Conservation (phyloP, 2,113 vertebrate genomes). For the Blennius ocellaris region DNA sequence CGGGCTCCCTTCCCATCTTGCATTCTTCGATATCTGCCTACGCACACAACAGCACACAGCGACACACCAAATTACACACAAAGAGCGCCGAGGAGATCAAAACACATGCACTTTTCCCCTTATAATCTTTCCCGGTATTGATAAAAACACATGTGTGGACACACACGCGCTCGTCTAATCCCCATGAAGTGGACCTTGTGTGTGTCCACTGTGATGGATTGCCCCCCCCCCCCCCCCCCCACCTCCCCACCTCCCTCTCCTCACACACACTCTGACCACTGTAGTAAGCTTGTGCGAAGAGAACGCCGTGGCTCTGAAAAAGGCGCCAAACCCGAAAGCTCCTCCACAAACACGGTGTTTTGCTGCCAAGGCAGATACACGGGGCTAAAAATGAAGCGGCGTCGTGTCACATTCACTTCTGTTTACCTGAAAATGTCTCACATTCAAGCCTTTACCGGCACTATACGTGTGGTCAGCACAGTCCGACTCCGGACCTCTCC, state of each 20-base stretch:
- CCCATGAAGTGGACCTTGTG: conserved; percentile 75
- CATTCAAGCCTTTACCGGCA: conserved; percentile 62
- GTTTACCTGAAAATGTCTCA: conserved; percentile 73
- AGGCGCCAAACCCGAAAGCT: conserved; percentile 52
- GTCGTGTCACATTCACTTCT: conserved; percentile 56
- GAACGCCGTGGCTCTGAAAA: conserved; percentile 55
- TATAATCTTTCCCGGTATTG: conserved; percentile 28
- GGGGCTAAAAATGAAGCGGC: conserved; percentile 73
- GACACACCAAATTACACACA: conserved; percentile 47
- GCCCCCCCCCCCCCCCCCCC: conserved; percentile 53
- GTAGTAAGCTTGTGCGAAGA: conserved; percentile 64
- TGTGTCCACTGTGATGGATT: conserved; percentile 76
- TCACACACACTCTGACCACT: conserved; percentile 66
- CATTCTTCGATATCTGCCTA: conserved; percentile 80
- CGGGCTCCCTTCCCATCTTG: conserved; percentile 76
- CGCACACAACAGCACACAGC: conserved; percentile 54
- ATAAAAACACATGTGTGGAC: conserved; percentile 56
- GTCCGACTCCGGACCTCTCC: conserved; percentile 52
- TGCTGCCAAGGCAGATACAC: conserved; percentile 74
- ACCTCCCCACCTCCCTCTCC: conserved; percentile 47
- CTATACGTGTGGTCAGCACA: conserved; percentile 55
- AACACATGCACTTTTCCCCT: conserved; percentile 24
- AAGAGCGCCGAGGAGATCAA: conserved; percentile 27
- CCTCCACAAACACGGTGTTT: conserved; percentile 67
- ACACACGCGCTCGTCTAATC: conserved; percentile 69